phyloP scores from a whole-genome alignment of 2,113 vertebrate genomes.

The Elachura formosa region DNA sequence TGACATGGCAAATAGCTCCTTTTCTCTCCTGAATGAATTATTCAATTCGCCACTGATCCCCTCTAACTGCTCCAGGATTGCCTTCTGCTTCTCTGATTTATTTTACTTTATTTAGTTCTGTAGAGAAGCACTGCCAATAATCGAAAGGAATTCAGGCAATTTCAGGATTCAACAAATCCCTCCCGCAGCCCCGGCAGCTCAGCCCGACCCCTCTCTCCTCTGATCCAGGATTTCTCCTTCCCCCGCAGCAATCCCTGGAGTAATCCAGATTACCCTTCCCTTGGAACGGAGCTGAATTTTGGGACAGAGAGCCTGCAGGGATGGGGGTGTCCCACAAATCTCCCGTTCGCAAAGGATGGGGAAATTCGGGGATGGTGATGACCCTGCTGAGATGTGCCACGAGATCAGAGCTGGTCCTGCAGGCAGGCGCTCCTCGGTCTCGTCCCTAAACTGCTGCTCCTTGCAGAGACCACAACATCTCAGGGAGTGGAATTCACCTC shows the following conservation, averaged over 20 bases:
- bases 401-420: not conserved
- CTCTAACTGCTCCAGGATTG: conserved; percentile 53
- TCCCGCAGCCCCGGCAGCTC: not conserved
- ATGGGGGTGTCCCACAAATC: accelerated
- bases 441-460: not conserved
- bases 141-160: conserved; percentile 16
- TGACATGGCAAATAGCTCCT: conserved; percentile 59
- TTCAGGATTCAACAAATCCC: not conserved
- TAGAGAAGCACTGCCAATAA: not conserved
- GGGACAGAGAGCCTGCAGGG: not conserved
- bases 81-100: conserved; percentile 47
- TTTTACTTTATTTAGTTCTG: conserved; percentile 49
- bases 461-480: not conserved
- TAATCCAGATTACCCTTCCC: not conserved
- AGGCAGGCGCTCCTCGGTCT: not conserved
- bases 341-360: not conserved
- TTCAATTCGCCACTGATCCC: conserved; percentile 61
- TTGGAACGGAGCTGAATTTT: not conserved
- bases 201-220: not conserved
- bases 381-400: no score
- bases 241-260: not conserved
- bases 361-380: accelerated
- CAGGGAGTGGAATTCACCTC: not conserved
- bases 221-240: not conserved
- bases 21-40: conserved; percentile 65